These are phyloP conservation scores for Magallana gigas DNA, from an alignment of 1,140 invertebrate species.

Conservation along the genomic window DNA sequence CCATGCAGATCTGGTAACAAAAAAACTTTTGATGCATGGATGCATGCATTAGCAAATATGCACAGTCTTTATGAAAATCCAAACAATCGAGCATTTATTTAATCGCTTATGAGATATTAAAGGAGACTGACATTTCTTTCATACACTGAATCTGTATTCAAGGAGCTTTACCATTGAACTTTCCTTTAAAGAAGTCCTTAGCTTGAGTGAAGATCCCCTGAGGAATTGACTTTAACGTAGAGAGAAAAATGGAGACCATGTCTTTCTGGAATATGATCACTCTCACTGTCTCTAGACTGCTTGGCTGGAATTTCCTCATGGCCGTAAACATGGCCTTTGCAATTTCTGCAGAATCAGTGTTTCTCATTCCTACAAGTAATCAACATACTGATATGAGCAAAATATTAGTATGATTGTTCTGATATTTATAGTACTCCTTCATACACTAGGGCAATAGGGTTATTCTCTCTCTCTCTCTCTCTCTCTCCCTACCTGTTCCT, in stretches of 20 bases:
- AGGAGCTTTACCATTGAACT: neutral
- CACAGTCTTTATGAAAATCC: no score
- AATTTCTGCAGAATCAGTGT: constrained; percentile 44
- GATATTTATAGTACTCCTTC: no score
- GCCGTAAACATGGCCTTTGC: constrained; percentile 56
- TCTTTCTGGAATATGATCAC: constrained; percentile 51
- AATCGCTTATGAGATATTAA: no score
- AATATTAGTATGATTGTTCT: no score
- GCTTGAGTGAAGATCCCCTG: neutral
- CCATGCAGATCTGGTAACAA: no score
- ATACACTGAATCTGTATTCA: no score
- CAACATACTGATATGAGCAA: neutral
- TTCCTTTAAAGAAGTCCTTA: neutral
- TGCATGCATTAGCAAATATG: no score
- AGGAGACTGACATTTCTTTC: no score
- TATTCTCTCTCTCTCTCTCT: constrained; percentile 55
- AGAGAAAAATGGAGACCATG: constrained; percentile 36
- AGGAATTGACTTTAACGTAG: neutral
- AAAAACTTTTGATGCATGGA: no score
- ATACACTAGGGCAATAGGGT: neutral
- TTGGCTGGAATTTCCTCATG: constrained; percentile 48
- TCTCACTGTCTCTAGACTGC: constrained; percentile 23
- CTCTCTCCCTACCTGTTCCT: constrained; percentile 63
- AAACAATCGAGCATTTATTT: no score
- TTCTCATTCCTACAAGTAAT: constrained; percentile 34